Evolutionary conservation across 2,113 vertebrate genomes (phyloP), one percentile per base, ranked within the genome.

Genomic region (Elachura formosa): DNA sequence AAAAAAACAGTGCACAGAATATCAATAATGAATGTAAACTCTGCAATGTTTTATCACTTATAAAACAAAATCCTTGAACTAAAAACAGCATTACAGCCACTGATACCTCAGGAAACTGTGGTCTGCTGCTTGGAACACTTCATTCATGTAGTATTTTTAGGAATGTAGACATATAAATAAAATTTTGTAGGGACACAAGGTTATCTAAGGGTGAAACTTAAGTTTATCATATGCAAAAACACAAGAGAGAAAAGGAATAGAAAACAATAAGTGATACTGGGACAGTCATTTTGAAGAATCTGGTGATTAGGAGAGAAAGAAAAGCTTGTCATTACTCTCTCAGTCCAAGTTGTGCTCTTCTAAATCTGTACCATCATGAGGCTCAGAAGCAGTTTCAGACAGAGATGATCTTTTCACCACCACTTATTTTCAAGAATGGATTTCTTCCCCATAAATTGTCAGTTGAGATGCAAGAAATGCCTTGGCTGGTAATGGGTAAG

Each of bases 131-230:
- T 93, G 82, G 88, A 93, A 93, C 0, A 0, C 34, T 76, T 83
- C 51, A 83, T 74, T 75, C 52, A 10, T 45, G 36, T 62, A 54
- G 59, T 93, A 91, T 87, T 94, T 96, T 97, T 87, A 95, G 84
- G 25, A 89, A 87, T 6, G 5, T 24, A 64, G 71, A 91, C 13
- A 66, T 87, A 52, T 66, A 96, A 94, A 89, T 75, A 89, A 94
- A 71, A 82, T 79, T 84, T 54, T 76, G 21, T 43, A 79, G 74
- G 41, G 28, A 91, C 74, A 95, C 24, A 66, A 78, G 73, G 74
- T 92, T 96, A 94, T 89, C 73, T 84, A 93, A 84, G 73, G 80
- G 84, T 87, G 93, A 76, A 89, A 89, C 15, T 80, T 80, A 72
- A 72, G 48, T 78, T 93, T 84, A 89, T 69, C n/a, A 49, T 76